Conservation (phyloP, 2,797 vertebrate genomes). For the Macrochelys suwanniensis region DNA sequence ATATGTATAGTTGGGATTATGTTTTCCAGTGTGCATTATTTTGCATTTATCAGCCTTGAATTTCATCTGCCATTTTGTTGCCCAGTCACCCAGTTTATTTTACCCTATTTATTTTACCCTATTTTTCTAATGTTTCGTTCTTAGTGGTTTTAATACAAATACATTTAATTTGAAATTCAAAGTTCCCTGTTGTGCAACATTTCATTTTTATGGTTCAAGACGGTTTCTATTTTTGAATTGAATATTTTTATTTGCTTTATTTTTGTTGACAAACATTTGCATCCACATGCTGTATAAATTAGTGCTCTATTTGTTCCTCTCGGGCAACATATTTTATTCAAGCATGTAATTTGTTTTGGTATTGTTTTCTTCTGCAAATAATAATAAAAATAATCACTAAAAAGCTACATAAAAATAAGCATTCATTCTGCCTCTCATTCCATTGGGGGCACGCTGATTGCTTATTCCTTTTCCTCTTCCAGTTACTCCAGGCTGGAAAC, state of each 20-base stretch:
- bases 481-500: conserved; percentile 15
- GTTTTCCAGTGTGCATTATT: no score
- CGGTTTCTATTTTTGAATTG: conserved; percentile 55
- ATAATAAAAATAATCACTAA: conserved; percentile 34
- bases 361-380: conserved; percentile 39
- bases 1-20: no score
- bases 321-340: conserved; percentile 44
- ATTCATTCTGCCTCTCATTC: background rate
- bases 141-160: background rate
- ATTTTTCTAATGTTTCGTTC: background rate
- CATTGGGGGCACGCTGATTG: background rate
- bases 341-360: conserved; percentile 51
- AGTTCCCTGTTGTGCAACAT: conserved; percentile 9
- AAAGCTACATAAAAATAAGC: background rate
- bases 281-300: conserved; percentile 58
- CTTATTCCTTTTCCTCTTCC: background rate
- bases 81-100: no score
- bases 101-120: background rate
- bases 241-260: conserved; percentile 31
- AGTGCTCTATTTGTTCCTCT: conserved; percentile 38
- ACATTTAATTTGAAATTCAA: conserved; percentile 30
- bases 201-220: conserved; percentile 48
- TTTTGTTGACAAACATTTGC: conserved; percentile 65
- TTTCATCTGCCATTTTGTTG: no score
- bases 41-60: no score